Conservation (phyloP, 2,113 vertebrate genomes). For the Girardinichthys multiradiatus region DNA sequence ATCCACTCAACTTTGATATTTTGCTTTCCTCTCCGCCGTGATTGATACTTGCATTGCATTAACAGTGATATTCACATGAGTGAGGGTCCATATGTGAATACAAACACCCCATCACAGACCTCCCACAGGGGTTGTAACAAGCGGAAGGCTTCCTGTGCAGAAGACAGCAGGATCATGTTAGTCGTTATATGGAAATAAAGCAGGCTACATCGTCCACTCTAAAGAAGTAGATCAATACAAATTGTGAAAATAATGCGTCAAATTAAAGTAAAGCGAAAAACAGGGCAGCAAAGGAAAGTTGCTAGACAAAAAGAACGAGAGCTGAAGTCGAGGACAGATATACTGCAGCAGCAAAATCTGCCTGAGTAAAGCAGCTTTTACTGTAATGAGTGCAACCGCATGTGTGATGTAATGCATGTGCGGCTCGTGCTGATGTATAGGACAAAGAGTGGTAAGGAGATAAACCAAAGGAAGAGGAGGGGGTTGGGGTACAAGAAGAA, state of each 20-base stretch:
- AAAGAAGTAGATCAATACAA: constrained; percentile 8
- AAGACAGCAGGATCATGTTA: constrained; percentile 57
- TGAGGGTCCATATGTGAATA: constrained; percentile 44
- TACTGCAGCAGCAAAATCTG: constrained; percentile 46
- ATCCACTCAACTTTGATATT: constrained; percentile 64
- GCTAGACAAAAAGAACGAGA: constrained; percentile 27
- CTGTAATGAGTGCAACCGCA: constrained; percentile 67
- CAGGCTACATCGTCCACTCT: constrained; percentile 37
- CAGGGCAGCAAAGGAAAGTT: constrained; percentile 37
- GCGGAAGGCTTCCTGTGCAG: constrained; percentile 64
- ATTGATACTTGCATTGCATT: constrained; percentile 72
- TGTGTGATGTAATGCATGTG: constrained; percentile 70
- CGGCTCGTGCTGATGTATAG: constrained; percentile 65
- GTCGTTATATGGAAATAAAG: constrained; percentile 51
- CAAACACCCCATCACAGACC: constrained; percentile 50
- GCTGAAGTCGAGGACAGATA: constrained; percentile 7
- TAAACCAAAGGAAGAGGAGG: not conserved
- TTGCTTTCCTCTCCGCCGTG: constrained; percentile 52
- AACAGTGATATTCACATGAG: constrained; percentile 44
- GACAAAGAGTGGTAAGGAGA: constrained; percentile 63
- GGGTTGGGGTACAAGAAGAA: constrained; percentile 1
- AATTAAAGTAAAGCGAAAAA: constrained; percentile 26
- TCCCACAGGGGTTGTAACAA: constrained; percentile 63
- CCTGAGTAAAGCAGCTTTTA: constrained; percentile 60
- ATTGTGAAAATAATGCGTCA: constrained; percentile 15